phyloP scores from a whole-genome alignment of 2,888 invertebrate species.

The Auanema sp. region DNA sequence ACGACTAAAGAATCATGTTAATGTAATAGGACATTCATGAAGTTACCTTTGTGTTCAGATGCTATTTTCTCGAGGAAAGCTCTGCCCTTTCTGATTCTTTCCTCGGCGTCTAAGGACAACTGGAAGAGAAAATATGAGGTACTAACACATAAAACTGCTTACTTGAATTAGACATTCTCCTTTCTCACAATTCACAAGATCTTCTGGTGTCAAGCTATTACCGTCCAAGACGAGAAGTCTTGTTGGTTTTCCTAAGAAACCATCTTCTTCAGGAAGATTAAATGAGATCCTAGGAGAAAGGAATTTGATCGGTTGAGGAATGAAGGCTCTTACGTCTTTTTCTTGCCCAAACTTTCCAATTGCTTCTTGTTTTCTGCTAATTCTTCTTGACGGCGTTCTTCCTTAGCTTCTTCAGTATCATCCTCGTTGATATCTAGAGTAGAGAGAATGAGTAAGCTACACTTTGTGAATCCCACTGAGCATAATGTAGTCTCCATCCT shows the following conservation, averaged over 20 bases:
- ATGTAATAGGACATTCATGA: not conserved
- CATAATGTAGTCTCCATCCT: conserved; percentile 72
- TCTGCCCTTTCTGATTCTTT: conserved; percentile 69
- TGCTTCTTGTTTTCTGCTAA: conserved; percentile 24
- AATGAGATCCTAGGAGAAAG: conserved; percentile 7
- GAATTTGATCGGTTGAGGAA: conserved; percentile 4
- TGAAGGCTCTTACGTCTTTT: not conserved
- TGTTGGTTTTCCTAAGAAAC: conserved; percentile 26
- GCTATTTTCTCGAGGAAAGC: conserved; percentile 71
- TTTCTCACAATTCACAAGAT: conserved; percentile 70
- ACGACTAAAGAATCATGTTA: conserved; percentile 66
- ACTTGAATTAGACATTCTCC: conserved; percentile 71
- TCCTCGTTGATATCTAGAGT: conserved; percentile 25
- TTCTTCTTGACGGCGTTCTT: conserved; percentile 33
- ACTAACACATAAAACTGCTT: conserved; percentile 15
- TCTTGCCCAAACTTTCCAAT: conserved; percentile 24
- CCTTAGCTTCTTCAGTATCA: conserved; percentile 42
- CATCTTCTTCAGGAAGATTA: conserved; percentile 20
- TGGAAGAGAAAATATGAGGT: conserved; percentile 48
- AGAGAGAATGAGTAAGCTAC: too few relatives aligned
- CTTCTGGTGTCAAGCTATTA: conserved; percentile 70
- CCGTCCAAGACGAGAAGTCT: conserved; percentile 69
- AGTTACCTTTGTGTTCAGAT: conserved; percentile 70
- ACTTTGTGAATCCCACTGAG: conserved; percentile 68
- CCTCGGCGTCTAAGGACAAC: conserved; percentile 70